A percentile compares a stretch with the other conserved stretches of the same genome.
These are phyloP conservation scores for Cremastinae sp. DNA, from an alignment of 2,888 invertebrate genomes.

Conservation along the genomic window DNA sequence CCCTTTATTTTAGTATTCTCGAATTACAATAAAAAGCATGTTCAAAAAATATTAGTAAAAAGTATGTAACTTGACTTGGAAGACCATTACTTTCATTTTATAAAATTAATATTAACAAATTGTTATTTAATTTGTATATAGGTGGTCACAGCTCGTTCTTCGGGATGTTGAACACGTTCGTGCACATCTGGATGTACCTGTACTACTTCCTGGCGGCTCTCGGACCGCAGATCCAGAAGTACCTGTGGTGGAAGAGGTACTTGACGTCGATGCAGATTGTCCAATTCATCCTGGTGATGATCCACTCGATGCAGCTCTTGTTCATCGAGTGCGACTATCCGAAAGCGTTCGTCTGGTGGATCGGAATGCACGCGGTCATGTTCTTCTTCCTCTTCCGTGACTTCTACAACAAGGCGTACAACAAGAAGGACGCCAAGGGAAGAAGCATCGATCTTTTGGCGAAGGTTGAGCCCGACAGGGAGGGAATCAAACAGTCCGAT, in stretches of 20 bases:
- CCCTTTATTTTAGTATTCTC: too few relatives aligned
- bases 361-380: slow-evolving; percentile 94
- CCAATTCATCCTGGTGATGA: slow-evolving; percentile 93
- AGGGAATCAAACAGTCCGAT: slow-evolving; percentile 43
- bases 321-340: slow-evolving; percentile 96
- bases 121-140: slow-evolving; percentile 71
- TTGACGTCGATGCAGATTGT: slow-evolving; percentile 95
- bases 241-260: slow-evolving; percentile 98
- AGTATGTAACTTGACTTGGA: too few relatives aligned
- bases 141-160: slow-evolving; percentile 97
- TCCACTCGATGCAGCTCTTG: slow-evolving; percentile 88
- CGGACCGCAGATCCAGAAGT: slow-evolving; percentile 92
- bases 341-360: slow-evolving; percentile 93
- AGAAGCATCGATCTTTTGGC: neutral
- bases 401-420: slow-evolving; percentile 85
- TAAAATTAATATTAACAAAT: too few relatives aligned
- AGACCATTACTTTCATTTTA: too few relatives aligned
- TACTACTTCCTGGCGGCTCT: slow-evolving; percentile 95
- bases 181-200: slow-evolving; percentile 96
- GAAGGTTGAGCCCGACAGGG: slow-evolving; percentile 32
- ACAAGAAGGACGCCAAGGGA: slow-evolving; percentile 15
- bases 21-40: too few relatives aligned
- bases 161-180: slow-evolving; percentile 95
- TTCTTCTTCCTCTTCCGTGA: slow-evolving; percentile 96
- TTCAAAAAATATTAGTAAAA: too few relatives aligned